Evolutionary conservation across 37 sponge, comb jelly and placozoan species (phyloP).

Genomic region (Trichoplax adhaerens): DNA sequence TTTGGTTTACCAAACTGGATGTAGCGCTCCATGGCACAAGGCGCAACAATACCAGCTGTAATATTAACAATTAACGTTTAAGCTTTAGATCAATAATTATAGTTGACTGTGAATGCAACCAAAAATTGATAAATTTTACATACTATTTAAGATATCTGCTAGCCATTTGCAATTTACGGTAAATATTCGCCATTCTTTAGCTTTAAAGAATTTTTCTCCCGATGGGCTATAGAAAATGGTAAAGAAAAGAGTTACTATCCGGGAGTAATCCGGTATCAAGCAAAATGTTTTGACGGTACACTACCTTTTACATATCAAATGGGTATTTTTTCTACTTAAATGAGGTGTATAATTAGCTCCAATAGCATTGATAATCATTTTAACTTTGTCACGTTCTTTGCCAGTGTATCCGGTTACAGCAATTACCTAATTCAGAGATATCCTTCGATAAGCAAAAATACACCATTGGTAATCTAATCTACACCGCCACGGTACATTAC

Average conservation of each 20-base stretch:
- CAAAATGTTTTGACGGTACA: no score
- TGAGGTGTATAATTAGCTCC: constrained; percentile 73
- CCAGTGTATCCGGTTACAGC: constrained; percentile 69
- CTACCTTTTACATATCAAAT: constrained; percentile 45
- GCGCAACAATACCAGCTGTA: no score
- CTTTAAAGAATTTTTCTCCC: constrained; percentile 71
- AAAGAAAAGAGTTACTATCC: no score
- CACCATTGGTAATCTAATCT: no score
- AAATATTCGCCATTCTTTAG: constrained; percentile 61
- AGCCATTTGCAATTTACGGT: constrained; percentile 57
- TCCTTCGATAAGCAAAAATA: no score
- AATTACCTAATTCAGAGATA: constrained; percentile 19
- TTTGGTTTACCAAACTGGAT: no score
- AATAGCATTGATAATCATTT: constrained; percentile 55
- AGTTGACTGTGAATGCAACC: no score
- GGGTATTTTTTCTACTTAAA: constrained; percentile 46
- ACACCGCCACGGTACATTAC: neutral
- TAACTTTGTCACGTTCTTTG: constrained; percentile 49
- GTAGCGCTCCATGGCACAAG: no score
- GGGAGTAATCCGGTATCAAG: no score
- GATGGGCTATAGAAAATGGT: constrained; percentile 26
- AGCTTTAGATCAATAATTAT: no score
- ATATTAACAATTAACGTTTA: no score
- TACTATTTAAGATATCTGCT: constrained; percentile 40
- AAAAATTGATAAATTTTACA: neutral